A percentile compares a stretch with the other conserved stretches of the same genome.
Conservation (phyloP, 1,140 invertebrate species). For the Pachypeltis micranthus region DNA sequence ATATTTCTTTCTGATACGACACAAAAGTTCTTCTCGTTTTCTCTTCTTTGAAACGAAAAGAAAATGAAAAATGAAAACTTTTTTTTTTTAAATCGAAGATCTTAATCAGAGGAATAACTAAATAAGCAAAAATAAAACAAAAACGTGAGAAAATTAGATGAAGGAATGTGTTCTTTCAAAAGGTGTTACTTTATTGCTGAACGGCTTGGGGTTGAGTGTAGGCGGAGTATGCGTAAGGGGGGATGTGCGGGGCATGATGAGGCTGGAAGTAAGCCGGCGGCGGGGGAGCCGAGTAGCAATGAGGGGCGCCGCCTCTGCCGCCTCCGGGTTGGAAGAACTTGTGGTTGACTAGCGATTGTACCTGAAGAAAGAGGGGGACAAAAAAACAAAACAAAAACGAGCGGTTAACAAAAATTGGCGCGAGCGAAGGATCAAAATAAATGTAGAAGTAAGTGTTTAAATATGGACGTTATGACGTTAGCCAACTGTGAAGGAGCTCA, state of each 20-base stretch:
- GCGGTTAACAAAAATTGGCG: no score
- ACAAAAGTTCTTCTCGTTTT: no score
- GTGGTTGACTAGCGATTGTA: conserved; percentile 45
- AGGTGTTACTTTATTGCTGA: conserved; percentile 26
- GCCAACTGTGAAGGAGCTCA: no score
- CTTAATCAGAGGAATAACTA: conserved; percentile 6
- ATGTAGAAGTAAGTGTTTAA: no score
- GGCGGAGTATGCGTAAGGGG: conserved; percentile 24
- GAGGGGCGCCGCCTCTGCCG: conserved; percentile 24
- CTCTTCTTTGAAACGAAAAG: no score
- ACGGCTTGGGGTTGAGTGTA: conserved; percentile 29
- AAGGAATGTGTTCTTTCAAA: conserved; percentile 4
- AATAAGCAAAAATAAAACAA: conserved; percentile 8
- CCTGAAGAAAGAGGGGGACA: conserved; percentile 41
- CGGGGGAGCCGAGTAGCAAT: conserved; percentile 6
- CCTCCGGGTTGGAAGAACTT: conserved; percentile 44
- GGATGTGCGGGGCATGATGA: conserved; percentile 31
- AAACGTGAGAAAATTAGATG: neutral
- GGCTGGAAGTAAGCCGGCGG: conserved; percentile 12
- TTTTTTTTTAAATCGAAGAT: conserved; percentile 1
- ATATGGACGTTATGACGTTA: no score
- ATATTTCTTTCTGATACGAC: no score
- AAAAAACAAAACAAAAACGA: conserved; percentile 38
- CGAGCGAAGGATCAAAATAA: no score
- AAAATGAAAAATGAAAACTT: conserved; percentile 4